A percentile compares a stretch with the other conserved stretches of the same genome.
phyloP scores from a whole-genome alignment of 2,113 vertebrate genomes.

The Dascyllus trimaculatus region DNA sequence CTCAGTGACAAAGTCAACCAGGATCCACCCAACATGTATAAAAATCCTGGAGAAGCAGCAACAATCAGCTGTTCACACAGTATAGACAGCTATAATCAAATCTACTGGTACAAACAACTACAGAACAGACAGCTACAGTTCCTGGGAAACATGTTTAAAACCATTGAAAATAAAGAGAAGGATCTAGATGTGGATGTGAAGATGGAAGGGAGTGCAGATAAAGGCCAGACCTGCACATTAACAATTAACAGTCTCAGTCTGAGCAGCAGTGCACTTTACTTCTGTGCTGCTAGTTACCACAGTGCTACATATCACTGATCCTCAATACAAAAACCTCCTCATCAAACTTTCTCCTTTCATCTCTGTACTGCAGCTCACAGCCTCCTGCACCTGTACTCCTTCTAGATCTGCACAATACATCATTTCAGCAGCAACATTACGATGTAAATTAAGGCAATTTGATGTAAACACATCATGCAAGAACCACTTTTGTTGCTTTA shows the following conservation, averaged over 20 bases:
- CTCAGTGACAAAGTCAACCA: not conserved
- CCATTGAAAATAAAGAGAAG: fast-evolving
- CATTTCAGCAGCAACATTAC: too few species aligned
- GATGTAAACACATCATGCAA: too few species aligned
- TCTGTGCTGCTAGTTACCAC: not conserved
- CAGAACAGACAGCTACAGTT: not conserved
- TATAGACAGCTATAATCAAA: slow-evolving; percentile 12
- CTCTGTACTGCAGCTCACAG: too few species aligned
- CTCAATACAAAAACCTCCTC: slow-evolving; percentile 35
- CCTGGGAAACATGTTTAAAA: not conserved
- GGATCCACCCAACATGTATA: not conserved
- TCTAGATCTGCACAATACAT: too few species aligned
- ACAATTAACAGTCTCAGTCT: slow-evolving; percentile 8
- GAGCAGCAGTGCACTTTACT: slow-evolving; percentile 53
- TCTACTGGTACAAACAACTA: slow-evolving; percentile 18
- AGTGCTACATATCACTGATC: slow-evolving; percentile 6
- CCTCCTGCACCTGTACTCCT: too few species aligned
- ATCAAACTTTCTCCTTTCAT: too few species aligned
- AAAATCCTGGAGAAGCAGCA: not conserved
- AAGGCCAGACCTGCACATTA: not conserved
- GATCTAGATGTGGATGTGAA: not conserved
- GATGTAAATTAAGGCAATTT: too few species aligned
- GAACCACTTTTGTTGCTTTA: too few species aligned
- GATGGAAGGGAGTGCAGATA: not conserved
- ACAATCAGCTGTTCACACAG: slow-evolving; percentile 19